Percentiles rank a stretch among this genome's conserved stretches.
These are phyloP conservation scores for Hapalemur alaotrensis DNA, from an alignment of 2,797 vertebrate species.

Conservation along the genomic window DNA sequence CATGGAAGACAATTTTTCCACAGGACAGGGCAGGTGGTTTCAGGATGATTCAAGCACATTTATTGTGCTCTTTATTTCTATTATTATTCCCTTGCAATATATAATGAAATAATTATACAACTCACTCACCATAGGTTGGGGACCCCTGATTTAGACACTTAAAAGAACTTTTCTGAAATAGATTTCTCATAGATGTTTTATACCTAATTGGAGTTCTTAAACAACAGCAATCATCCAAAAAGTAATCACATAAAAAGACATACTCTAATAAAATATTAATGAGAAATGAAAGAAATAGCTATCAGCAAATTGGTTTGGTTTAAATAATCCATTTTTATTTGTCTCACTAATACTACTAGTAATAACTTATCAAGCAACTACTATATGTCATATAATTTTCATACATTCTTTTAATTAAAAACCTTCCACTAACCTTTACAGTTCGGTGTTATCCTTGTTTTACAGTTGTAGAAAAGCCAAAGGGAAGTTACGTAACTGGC, in stretches of 20 bases:
- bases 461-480: background rate
- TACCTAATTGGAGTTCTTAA: background rate
- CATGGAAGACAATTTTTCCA: no score
- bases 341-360: background rate
- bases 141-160: background rate
- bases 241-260: background rate
- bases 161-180: background rate
- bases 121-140: no score
- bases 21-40: no score
- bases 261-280: background rate
- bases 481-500: background rate
- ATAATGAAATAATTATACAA: no score
- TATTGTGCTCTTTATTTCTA: no score
- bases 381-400: background rate
- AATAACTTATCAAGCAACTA: background rate
- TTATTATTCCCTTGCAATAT: no score
- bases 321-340: slow-evolving; percentile 17
- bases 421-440: background rate
- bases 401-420: background rate
- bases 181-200: background rate
- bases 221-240: background rate
- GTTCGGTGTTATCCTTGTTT: background rate
- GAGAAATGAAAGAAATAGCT: background rate
- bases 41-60: no score
- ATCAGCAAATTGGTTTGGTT: background rate